phyloP scores from a whole-genome alignment of 2,797 vertebrate genomes.

The Lacerta agilis region DNA sequence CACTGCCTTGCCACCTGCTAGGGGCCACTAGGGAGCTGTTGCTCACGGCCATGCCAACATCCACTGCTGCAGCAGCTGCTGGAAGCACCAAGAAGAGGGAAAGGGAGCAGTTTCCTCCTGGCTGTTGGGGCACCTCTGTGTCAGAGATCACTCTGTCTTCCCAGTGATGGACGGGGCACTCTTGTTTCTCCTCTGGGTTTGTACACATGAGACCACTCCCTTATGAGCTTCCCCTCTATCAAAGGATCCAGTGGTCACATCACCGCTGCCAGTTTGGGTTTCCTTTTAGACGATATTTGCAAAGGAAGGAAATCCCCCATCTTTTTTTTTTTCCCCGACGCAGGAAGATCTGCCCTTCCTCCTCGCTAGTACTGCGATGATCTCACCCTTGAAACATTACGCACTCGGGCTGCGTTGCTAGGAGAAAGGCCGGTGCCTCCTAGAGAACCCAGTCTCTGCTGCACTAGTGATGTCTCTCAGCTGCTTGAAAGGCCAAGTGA shows the following conservation, averaged over 20 bases:
- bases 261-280: background rate
- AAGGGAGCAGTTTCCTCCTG: background rate
- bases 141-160: background rate
- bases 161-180: too few relatives aligned
- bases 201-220: background rate
- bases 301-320: background rate
- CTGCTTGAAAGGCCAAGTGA: background rate
- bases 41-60: background rate
- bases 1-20: background rate
- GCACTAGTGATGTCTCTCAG: background rate
- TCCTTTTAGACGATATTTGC: background rate
- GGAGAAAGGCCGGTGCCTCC: background rate
- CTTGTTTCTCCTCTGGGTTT: background rate
- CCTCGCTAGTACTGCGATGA: background rate
- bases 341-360: slow-evolving; percentile 26
- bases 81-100: background rate
- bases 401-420: background rate
- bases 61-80: background rate
- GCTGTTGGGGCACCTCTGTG: background rate
- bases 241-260: background rate
- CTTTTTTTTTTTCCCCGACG: background rate
- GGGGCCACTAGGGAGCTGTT: background rate
- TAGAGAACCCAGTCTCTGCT: background rate
- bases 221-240: background rate
- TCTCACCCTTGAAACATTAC: background rate